Evolutionary conservation across 2,888 invertebrate species (phyloP).

Genomic region (Lepas anatifera): DNA sequence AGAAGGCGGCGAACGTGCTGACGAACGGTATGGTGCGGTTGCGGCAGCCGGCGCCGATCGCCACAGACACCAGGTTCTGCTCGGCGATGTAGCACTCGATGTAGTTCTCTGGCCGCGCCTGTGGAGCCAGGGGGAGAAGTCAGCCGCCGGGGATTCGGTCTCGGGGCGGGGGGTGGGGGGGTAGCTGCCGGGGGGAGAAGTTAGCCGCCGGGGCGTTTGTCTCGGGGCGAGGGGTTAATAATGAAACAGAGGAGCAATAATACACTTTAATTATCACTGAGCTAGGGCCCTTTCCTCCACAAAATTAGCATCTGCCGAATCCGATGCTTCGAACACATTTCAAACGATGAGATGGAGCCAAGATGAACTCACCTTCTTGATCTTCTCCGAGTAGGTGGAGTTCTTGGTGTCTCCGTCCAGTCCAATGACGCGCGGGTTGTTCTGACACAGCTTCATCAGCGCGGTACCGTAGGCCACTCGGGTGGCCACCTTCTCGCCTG

Average conservation of each 20-base stretch:
- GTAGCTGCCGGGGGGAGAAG: no score
- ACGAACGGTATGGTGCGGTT: slow-evolving; percentile 86
- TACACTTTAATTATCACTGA: no score
- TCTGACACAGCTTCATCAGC: slow-evolving; percentile 67
- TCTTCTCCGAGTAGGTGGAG: slow-evolving; percentile 78
- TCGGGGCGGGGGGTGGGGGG: no score
- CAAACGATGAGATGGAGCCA: no score
- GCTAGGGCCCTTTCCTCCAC: no score
- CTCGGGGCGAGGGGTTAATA: no score
- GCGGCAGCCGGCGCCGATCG: slow-evolving; percentile 85
- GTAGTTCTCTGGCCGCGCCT: slow-evolving; percentile 51
- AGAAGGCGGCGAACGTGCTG: slow-evolving; percentile 96
- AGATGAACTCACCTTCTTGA: slow-evolving; percentile 3
- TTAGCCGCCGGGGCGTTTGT: no score
- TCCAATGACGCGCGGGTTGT: slow-evolving; percentile 66
- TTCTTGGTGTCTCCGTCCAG: slow-evolving; percentile 98
- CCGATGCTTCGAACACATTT: no score
- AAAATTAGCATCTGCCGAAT: no score
- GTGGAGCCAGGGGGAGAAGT: slow-evolving; percentile 15
- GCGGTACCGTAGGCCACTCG: slow-evolving; percentile 90
- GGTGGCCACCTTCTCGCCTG: slow-evolving; percentile 69
- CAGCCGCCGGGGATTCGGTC: no score
- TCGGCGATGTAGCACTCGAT: slow-evolving; percentile 99
- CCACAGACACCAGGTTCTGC: slow-evolving; percentile 93
- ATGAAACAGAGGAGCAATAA: no score